phyloP scores from a whole-genome alignment of 2,113 vertebrate genomes.

The Lamprologus speciosus region DNA sequence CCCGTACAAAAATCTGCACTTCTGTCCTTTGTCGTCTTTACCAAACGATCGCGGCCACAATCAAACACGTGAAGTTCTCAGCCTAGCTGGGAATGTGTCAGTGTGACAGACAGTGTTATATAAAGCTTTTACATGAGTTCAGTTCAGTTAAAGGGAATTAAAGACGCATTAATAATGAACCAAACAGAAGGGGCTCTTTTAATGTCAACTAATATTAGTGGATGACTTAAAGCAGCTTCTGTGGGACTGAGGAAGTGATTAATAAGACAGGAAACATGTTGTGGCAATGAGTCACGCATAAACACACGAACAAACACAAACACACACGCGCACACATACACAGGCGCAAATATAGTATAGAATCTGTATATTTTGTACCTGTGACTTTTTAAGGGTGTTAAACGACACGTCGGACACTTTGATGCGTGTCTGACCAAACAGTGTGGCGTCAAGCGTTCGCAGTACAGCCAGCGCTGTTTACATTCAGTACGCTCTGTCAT shows the following conservation, averaged over 20 bases:
- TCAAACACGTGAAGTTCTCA: neutral
- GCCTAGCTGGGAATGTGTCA: neutral
- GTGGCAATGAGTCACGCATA: constrained; percentile 38
- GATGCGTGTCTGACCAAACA: neutral
- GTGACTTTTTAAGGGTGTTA: constrained; percentile 6
- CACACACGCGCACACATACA: neutral
- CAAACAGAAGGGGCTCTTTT: constrained; percentile 4
- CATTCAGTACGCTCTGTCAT: neutral
- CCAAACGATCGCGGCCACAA: neutral
- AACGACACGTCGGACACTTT: neutral
- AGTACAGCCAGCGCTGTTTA: neutral
- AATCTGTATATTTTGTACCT: constrained; percentile 29
- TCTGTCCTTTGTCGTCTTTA: neutral
- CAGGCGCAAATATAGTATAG: neutral
- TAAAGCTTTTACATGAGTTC: neutral
- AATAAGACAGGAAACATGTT: constrained; percentile 53
- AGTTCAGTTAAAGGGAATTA: neutral
- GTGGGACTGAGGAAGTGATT: constrained; percentile 38
- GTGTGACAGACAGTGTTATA: neutral
- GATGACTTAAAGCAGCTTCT: constrained; percentile 19
- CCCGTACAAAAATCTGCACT: neutral
- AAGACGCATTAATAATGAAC: neutral
- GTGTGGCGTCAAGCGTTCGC: neutral
- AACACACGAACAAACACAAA: neutral
- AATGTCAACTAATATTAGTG: constrained; percentile 44